Evolutionary conservation across 2,113 vertebrate species (phyloP).

Genomic region (Microcebus griseorufus): DNA sequence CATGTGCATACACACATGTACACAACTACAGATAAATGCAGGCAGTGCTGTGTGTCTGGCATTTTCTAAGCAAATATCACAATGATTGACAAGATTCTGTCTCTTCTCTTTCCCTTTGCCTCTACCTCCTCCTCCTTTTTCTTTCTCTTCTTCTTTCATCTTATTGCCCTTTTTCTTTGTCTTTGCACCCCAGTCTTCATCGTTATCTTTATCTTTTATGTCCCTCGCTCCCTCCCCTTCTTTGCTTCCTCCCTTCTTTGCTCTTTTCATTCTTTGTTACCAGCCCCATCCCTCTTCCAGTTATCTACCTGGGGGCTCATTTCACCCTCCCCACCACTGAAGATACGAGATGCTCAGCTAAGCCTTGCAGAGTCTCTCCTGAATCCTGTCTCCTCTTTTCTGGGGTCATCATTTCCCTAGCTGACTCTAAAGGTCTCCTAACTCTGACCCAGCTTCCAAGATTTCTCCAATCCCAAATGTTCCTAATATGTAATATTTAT

Average conservation of each 20-base stretch:
- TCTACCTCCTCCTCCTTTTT: not conserved
- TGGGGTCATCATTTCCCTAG: no score
- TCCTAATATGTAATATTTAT: no score
- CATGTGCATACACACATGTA: no score
- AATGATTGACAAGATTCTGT: not conserved
- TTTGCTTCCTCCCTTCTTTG: no score
- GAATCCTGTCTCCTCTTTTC: no score
- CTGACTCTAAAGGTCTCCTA: no score
- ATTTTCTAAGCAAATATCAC: not conserved
- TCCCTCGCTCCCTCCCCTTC: not conserved
- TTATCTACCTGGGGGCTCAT: not conserved
- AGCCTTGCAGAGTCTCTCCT: no score
- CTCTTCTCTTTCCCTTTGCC: not conserved
- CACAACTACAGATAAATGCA: not conserved
- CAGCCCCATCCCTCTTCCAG: not conserved
- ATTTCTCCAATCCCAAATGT: no score
- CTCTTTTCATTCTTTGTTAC: not conserved
- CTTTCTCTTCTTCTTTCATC: not conserved
- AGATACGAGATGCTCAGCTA: no score
- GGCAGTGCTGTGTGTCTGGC: not conserved
- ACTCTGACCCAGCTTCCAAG: no score
- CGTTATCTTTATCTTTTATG: not conserved
- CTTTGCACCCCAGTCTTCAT: not conserved
- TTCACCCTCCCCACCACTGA: no score
- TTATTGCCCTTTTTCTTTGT: not conserved